phyloP scores from a whole-genome alignment of 2,888 invertebrate species.

The Plusia festucae region DNA sequence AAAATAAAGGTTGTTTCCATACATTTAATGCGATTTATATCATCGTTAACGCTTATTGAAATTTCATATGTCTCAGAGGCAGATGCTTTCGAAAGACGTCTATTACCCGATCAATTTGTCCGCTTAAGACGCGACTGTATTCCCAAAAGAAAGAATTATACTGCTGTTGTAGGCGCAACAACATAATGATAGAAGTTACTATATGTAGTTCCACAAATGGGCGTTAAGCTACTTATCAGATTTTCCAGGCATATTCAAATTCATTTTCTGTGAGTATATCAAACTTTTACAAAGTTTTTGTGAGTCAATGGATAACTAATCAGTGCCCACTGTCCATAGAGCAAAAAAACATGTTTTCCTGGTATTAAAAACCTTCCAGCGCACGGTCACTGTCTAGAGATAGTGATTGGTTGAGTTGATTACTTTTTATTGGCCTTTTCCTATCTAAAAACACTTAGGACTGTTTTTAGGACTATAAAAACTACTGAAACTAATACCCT shows the following conservation, averaged over 20 bases:
- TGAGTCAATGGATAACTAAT: background rate
- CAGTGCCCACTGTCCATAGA: too few relatives aligned
- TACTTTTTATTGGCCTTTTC: slow-evolving; percentile 40
- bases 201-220: background rate
- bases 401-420: slow-evolving; percentile 42
- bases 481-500: slow-evolving; percentile 20
- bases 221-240: too few relatives aligned
- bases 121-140: too few relatives aligned
- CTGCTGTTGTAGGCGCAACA: too few relatives aligned
- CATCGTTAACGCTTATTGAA: too few relatives aligned
- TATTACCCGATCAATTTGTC: background rate
- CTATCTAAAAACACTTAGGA: slow-evolving; percentile 28
- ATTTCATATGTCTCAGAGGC: too few relatives aligned
- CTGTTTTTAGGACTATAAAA: slow-evolving; percentile 40
- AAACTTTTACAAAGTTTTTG: background rate
- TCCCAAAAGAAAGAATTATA: too few relatives aligned
- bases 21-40: too few relatives aligned
- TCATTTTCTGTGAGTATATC: background rate
- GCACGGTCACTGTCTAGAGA: slow-evolving; percentile 30
- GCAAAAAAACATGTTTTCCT: background rate
- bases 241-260: too few relatives aligned
- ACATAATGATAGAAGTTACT: background rate
- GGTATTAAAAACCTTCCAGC: slow-evolving; percentile 21
- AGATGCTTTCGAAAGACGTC: too few relatives aligned
- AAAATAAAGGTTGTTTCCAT: too few relatives aligned